These are phyloP conservation scores for Diplazon laetatorius DNA, from an alignment of 2,888 invertebrate species.

Conservation along the genomic window DNA sequence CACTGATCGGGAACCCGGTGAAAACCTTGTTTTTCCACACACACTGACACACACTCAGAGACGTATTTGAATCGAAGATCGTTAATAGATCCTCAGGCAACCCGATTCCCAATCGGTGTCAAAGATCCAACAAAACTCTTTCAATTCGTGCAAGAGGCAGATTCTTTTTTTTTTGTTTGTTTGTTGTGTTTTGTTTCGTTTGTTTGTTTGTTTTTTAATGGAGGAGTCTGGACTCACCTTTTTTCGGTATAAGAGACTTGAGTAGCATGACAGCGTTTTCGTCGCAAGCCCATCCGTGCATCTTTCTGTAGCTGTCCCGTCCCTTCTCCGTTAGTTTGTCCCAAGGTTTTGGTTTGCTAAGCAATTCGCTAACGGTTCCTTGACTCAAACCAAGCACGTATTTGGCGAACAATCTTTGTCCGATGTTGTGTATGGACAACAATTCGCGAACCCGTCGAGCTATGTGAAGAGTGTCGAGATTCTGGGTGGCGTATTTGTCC, in stretches of 20 bases:
- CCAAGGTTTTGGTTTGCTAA: slow-evolving; percentile 99
- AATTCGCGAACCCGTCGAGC: slow-evolving; percentile 96
- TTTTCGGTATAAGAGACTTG: slow-evolving; percentile 98
- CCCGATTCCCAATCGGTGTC: slow-evolving; percentile 33
- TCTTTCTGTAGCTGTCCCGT: slow-evolving; percentile 98
- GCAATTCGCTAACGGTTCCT: slow-evolving; percentile 98
- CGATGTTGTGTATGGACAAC: slow-evolving; percentile 98
- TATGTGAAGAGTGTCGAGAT: slow-evolving; percentile 97
- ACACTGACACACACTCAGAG: background rate
- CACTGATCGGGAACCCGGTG: slow-evolving; percentile 30
- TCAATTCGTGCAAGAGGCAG: background rate
- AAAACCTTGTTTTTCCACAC: background rate
- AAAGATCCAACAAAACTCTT: slow-evolving; percentile 13
- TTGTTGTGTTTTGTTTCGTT: background rate
- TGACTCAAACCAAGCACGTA: slow-evolving; percentile 98
- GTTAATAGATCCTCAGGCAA: background rate
- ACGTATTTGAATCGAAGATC: background rate
- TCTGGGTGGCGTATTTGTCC: slow-evolving; percentile 97
- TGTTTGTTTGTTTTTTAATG: slow-evolving; percentile 50
- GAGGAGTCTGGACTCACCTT: slow-evolving; percentile 89
- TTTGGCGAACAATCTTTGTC: slow-evolving; percentile 99
- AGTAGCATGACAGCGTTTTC: slow-evolving; percentile 98
- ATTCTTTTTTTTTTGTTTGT: background rate
- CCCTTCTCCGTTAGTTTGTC: slow-evolving; percentile 99
- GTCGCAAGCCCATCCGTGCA: slow-evolving; percentile 99